phyloP scores from a whole-genome alignment of 2,888 invertebrate genomes.

The Nemotelus nigrinus region DNA sequence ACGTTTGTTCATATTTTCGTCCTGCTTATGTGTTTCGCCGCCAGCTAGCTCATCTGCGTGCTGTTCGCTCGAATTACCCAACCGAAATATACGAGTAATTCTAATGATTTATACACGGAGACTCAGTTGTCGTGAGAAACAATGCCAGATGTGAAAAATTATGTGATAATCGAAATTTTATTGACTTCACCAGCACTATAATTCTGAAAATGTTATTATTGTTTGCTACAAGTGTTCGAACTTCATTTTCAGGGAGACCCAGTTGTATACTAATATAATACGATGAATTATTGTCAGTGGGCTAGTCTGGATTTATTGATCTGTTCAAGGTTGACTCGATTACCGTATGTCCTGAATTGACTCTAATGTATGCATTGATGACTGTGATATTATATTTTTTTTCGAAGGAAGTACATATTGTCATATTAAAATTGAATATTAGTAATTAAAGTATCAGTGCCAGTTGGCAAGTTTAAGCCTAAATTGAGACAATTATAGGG shows the following conservation, averaged over 20 bases:
- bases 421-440: too few species aligned
- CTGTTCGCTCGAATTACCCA: too few species aligned
- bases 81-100: too few species aligned
- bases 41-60: too few species aligned
- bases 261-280: too few species aligned
- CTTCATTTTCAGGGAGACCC: neutral
- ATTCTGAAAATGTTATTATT: constrained; percentile 1
- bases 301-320: neutral
- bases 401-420: too few species aligned
- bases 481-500: too few species aligned
- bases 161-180: constrained; percentile 19
- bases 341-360: neutral
- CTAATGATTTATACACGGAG: constrained; percentile 3
- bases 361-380: constrained; percentile 34
- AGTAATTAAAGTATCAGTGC: too few species aligned
- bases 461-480: too few species aligned
- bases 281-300: neutral
- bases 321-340: neutral
- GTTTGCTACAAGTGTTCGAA: neutral
- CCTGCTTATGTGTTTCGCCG: too few species aligned
- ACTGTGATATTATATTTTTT: neutral
- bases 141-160: neutral
- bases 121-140: constrained; percentile 2
- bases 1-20: too few species aligned
- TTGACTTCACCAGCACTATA: neutral